Evolutionary conservation across 2,113 vertebrate genomes (phyloP).

Genomic region (Zapornia atra): DNA sequence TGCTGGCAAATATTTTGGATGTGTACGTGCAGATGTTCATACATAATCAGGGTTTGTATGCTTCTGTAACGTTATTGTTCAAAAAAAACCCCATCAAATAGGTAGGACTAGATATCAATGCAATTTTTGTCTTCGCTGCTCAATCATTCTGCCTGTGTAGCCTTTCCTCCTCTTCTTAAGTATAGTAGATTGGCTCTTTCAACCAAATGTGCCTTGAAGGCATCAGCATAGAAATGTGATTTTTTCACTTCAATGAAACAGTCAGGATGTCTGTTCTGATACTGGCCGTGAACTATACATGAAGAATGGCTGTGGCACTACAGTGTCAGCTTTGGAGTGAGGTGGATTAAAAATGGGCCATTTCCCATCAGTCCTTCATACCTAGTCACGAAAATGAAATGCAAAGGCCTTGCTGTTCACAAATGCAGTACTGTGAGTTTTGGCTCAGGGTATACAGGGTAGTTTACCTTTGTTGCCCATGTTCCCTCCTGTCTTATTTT

Average conservation of each 20-base stretch:
- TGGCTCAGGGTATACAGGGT: not conserved
- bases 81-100: not conserved
- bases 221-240: not conserved
- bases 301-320: not conserved
- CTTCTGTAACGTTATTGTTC: slow-evolving; percentile 17
- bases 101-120: slow-evolving; percentile 13
- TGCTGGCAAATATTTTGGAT: slow-evolving; percentile 82
- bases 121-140: slow-evolving; percentile 26
- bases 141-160: not conserved
- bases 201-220: slow-evolving; percentile 6
- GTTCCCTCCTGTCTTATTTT: not conserved
- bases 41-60: slow-evolving; percentile 55
- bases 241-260: not conserved
- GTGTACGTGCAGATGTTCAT: slow-evolving; percentile 66
- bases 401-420: not conserved
- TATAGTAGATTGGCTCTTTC: not conserved
- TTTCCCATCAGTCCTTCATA: not conserved
- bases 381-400: not conserved
- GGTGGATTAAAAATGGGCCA: not conserved
- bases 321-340: not conserved
- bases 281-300: not conserved
- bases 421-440: not conserved
- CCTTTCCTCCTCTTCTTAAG: not conserved
- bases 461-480: not conserved
- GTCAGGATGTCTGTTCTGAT: not conserved